Evolutionary conservation across 2,113 vertebrate species (phyloP).

Genomic region (Labrus mixtus): DNA sequence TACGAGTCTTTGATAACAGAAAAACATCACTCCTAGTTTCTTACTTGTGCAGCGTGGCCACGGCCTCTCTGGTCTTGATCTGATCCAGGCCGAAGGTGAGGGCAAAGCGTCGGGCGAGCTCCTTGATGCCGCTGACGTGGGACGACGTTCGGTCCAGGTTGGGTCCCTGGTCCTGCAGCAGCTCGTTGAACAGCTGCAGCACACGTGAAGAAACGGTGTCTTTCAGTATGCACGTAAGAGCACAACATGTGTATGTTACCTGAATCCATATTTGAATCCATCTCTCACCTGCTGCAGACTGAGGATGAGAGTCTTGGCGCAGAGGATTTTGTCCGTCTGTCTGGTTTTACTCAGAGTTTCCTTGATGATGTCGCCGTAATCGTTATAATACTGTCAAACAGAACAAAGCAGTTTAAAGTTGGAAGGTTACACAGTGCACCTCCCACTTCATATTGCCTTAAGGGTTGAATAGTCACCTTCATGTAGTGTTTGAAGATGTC

Average conservation of each 20-base stretch:
- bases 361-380: conserved; percentile 99
- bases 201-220: conserved; percentile 15
- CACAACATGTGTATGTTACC: fast-evolving
- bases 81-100: conserved; percentile 98
- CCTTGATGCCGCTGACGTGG: conserved; percentile 98
- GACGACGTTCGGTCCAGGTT: conserved; percentile 97
- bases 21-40: conserved; percentile 66
- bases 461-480: conserved; percentile 86
- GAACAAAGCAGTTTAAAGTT: background rate
- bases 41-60: conserved; percentile 98
- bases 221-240: background rate
- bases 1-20: background rate
- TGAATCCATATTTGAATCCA: no score
- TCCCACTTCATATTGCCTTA: no score
- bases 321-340: conserved; percentile 99
- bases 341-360: conserved; percentile 98
- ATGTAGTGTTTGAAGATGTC: conserved; percentile 99
- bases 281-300: conserved; percentile 96
- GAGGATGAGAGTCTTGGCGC: conserved; percentile 99
- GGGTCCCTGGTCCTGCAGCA: conserved; percentile 97
- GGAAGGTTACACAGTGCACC: background rate
- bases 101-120: conserved; percentile 95
- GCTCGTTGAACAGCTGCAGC: conserved; percentile 95
- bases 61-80: conserved; percentile 98
- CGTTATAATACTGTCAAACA: conserved; percentile 93